phyloP scores from a whole-genome alignment of 2,113 vertebrate genomes.

The Actinemys pallida region DNA sequence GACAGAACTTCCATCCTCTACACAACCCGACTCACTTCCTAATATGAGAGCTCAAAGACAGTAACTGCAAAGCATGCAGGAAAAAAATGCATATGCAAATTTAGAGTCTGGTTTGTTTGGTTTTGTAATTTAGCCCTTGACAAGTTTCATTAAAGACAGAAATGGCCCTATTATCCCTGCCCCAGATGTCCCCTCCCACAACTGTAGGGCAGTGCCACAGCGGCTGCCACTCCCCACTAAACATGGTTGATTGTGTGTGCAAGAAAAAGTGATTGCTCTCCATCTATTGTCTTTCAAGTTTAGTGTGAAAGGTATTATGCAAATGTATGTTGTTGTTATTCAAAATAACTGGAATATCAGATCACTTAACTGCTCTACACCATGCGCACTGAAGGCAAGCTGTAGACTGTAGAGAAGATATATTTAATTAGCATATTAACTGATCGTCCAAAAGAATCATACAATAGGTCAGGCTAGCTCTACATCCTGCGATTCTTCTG shows the following conservation, averaged over 20 bases:
- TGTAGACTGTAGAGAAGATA: accelerated
- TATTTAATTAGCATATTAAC: constrained; percentile 45
- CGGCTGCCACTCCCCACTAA: not conserved
- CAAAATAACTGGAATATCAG: constrained; percentile 36
- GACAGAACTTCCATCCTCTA: not conserved
- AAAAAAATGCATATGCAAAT: not conserved
- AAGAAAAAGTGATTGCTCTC: not conserved
- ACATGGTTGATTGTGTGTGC: not conserved
- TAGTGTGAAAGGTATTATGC: constrained; percentile 38
- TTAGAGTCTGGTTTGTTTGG: not conserved
- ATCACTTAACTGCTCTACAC: not conserved
- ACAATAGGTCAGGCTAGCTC: accelerated
- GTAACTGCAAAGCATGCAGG: not conserved
- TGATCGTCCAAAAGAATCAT: not conserved
- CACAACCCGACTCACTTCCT: not conserved
- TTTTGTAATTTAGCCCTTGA: not conserved
- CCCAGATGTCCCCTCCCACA: not conserved
- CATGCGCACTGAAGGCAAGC: constrained; percentile 18
- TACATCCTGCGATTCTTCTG: not conserved
- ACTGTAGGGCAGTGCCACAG: not conserved
- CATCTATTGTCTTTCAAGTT: not conserved
- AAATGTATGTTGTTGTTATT: constrained; percentile 6
- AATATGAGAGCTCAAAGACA: not conserved
- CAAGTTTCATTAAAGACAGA: not conserved
- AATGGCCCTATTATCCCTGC: not conserved